Evolutionary conservation across 1,140 invertebrate species (phyloP).

Genomic region (Dreissena polymorpha): DNA sequence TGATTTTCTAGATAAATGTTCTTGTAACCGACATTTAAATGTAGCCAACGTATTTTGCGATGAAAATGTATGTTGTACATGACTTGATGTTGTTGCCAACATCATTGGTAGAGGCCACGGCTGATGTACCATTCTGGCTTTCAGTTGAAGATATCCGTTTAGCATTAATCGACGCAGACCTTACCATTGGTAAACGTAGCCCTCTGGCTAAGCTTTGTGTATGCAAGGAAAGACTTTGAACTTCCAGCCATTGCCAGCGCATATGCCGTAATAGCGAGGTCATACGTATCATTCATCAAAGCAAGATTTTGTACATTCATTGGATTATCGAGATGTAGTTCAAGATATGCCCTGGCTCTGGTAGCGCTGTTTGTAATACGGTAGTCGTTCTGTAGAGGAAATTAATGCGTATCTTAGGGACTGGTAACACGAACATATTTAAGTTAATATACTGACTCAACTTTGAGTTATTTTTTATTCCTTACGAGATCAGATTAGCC

Average conservation of each 20-base stretch:
- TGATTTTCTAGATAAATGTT: no score
- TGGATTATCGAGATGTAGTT: not conserved
- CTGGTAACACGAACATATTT: no score
- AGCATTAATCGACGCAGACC: not conserved
- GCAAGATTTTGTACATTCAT: not conserved
- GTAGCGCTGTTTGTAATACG: not conserved
- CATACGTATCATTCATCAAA: slow-evolving; percentile 16
- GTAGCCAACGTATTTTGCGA: no score
- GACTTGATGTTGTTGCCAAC: no score
- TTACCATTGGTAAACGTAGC: slow-evolving; percentile 17
- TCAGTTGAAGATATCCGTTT: no score
- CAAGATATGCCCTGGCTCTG: slow-evolving; percentile 1
- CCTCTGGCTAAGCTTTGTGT: not conserved
- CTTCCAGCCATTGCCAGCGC: slow-evolving; percentile 26
- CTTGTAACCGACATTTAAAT: no score
- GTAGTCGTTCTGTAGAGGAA: slow-evolving; percentile 6
- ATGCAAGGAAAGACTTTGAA: slow-evolving; percentile 1
- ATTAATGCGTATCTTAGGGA: no score
- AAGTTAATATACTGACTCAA: no score
- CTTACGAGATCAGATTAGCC: no score
- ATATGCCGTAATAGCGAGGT: slow-evolving; percentile 36
- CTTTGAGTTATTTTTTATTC: no score
- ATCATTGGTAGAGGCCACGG: not conserved
- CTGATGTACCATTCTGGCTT: not conserved
- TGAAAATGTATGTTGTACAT: no score